These are phyloP conservation scores for Salvator merianae DNA, from an alignment of 2,113 vertebrate species.

Conservation along the genomic window DNA sequence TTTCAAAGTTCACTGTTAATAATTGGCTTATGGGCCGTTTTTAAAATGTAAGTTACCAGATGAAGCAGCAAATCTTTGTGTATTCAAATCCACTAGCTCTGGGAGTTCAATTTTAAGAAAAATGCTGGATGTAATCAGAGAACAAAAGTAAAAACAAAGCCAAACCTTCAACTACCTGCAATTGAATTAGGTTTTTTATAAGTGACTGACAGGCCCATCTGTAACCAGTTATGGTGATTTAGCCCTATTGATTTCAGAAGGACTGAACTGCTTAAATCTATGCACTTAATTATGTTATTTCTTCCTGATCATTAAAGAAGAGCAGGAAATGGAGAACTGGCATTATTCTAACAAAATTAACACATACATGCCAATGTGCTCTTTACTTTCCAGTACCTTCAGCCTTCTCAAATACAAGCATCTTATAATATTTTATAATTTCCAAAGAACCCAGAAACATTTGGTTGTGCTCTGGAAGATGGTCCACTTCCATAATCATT, in stretches of 20 bases:
- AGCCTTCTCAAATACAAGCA: too few relatives aligned
- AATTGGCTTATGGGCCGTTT: constrained; percentile 29
- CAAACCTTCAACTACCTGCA: constrained; percentile 21
- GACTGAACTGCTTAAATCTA: background rate
- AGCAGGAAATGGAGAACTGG: background rate
- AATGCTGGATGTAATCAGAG: constrained; percentile 3
- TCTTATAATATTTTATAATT: too few relatives aligned
- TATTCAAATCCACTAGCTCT: background rate
- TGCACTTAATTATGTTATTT: constrained; percentile 28
- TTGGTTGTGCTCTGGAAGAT: too few relatives aligned
- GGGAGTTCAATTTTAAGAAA: constrained; percentile 8
- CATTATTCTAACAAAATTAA: background rate
- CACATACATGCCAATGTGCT: background rate
- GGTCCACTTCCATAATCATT: too few relatives aligned
- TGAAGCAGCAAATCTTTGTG: background rate
- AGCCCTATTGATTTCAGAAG: background rate
- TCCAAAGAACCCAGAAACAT: too few relatives aligned
- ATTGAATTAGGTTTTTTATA: constrained; percentile 45
- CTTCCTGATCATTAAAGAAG: background rate
- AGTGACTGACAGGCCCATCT: background rate
- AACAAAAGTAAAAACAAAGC: background rate
- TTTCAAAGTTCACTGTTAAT: background rate
- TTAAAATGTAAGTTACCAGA: background rate
- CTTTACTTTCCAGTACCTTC: too few relatives aligned
- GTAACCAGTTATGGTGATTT: background rate